Conservation (phyloP, 2,888 invertebrate genomes). For the Cheilosia soror region DNA sequence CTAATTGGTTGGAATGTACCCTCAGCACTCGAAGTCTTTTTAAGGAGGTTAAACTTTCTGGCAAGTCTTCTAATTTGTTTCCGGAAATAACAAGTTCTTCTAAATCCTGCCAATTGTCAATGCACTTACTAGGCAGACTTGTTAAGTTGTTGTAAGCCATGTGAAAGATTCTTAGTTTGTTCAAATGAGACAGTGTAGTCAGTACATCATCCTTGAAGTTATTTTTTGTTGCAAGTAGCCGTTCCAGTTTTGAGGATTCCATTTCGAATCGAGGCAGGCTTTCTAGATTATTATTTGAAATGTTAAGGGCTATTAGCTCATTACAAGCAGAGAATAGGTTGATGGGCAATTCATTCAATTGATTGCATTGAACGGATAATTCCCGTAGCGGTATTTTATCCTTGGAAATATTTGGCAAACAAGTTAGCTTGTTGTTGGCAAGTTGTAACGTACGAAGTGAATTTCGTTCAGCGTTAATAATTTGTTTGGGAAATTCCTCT, state of each 20-base stretch:
- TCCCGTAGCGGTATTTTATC: constrained; percentile 88
- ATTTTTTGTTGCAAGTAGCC: constrained; percentile 90
- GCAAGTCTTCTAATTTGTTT: constrained; percentile 90
- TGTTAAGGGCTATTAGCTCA: constrained; percentile 88
- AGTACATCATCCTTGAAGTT: constrained; percentile 89
- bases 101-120: constrained; percentile 90
- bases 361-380: constrained; percentile 91
- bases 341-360: constrained; percentile 89
- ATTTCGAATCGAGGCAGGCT: constrained; percentile 88
- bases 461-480: constrained; percentile 90
- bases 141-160: constrained; percentile 92
- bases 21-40: constrained; percentile 90
- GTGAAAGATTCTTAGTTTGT: constrained; percentile 88
- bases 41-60: constrained; percentile 89
- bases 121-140: constrained; percentile 89
- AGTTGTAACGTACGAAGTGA: constrained; percentile 90
- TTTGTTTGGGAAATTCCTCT: constrained; percentile 88
- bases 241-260: constrained; percentile 87
- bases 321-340: constrained; percentile 90
- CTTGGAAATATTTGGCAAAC: constrained; percentile 89
- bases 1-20: constrained; percentile 92
- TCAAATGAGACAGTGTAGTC: constrained; percentile 87
- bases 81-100: constrained; percentile 93
- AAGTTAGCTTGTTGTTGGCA: constrained; percentile 90
- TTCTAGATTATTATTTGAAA: constrained; percentile 91